Base-by-base conservation (phyloP, 2,797 vertebrate genomes). In the Takifugu ocellatus region DNA sequence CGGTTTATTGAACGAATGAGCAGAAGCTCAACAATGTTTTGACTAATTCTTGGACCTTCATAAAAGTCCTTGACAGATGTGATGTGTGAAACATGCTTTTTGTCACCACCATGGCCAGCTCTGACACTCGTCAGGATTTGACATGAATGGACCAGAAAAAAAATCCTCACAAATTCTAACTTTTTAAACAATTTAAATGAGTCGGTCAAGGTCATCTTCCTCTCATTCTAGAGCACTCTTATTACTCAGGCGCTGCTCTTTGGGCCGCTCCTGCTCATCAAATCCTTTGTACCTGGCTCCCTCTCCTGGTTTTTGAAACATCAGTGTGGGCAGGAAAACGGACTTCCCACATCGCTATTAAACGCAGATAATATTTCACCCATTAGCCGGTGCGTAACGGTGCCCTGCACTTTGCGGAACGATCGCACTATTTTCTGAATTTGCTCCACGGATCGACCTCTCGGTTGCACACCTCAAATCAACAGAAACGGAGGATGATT, bases 281-380 rank as follows among this genome's bases (percentile, higher is more conserved):
- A 82, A 74, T 36, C 81, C 81, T 61, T 78, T 82, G 87, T 62
- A 75, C 83, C 72, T 90, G 89, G 87, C 91, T 88, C 91, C 90
- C 90, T 88, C 90, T 91, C 78, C 86, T 91, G 91, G 87, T 54
- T 73, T 77, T 55, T 44, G 7, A 65, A 67, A 66, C 70, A 64
- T 24, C 51, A 63, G 45, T n/a, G 39, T 27, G 47, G 9, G 21
- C 55, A 50, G 17, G 17, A 8, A 36, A 25, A 42, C 21, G 58
- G n/a, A 25, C 45, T 29, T 33, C 16, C 47, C 15, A 43, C 21
- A 55, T 36, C 33, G 46, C 33, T 5, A 5, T 54, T 55, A 52
- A 62, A 66, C 21, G 4, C 15, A 12, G 10, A 51, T 27, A 55
- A 49, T 31, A 14, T 55, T 46, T 54, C 15, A 31, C 2, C 12